phyloP scores from a whole-genome alignment of 2,113 vertebrate species.

The Ageneiosus marmoratus region DNA sequence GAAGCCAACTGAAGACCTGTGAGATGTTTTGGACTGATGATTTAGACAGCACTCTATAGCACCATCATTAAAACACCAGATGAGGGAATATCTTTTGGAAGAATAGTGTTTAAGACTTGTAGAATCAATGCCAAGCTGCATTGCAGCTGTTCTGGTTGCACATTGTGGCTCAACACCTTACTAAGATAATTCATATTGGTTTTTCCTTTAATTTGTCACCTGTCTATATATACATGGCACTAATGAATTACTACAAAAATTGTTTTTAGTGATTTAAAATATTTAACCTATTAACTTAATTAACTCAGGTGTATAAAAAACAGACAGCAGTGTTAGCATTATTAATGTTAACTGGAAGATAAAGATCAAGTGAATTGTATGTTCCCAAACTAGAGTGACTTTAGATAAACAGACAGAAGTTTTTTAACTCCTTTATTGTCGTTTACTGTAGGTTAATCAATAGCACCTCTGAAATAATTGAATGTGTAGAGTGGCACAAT shows the following conservation, averaged over 20 bases:
- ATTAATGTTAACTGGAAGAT: neutral
- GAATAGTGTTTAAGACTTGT: too few species aligned
- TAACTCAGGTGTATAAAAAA: neutral
- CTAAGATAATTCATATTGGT: too few species aligned
- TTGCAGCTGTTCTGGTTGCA: too few species aligned
- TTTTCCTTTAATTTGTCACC: too few species aligned
- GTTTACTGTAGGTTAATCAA: conserved; percentile 15
- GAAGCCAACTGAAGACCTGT: too few species aligned
- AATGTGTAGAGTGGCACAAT: neutral
- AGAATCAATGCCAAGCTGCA: too few species aligned
- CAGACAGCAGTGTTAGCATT: neutral
- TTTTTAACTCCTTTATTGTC: neutral
- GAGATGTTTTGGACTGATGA: too few species aligned
- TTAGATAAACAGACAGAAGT: neutral
- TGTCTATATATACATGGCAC: neutral
- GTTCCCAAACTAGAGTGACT: neutral
- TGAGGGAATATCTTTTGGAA: too few species aligned
- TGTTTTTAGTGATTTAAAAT: neutral
- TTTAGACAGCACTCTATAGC: too few species aligned
- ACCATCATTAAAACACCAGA: too few species aligned
- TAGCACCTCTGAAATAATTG: neutral
- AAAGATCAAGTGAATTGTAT: neutral
- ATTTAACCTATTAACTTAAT: neutral
- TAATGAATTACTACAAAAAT: neutral
- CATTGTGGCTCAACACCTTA: too few species aligned